These are phyloP conservation scores for Aegypius monachus DNA, from an alignment of 2,113 vertebrate species.

Conservation along the genomic window DNA sequence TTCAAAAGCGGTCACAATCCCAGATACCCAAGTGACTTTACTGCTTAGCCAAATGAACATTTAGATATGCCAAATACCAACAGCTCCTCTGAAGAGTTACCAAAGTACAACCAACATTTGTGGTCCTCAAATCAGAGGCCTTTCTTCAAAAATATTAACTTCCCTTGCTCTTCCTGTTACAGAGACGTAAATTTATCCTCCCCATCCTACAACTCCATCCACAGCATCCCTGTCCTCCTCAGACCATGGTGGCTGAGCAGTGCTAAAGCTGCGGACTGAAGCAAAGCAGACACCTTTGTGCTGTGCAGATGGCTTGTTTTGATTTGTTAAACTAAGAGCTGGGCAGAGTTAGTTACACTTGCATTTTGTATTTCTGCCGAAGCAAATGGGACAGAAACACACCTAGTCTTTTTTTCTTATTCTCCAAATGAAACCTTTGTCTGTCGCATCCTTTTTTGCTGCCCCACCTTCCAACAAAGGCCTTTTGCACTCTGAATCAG, in stretches of 20 bases:
- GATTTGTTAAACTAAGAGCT: neutral
- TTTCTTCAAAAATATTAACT: neutral
- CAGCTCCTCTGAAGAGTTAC: neutral
- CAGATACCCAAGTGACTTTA: neutral
- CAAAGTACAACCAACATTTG: neutral
- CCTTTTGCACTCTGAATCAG: neutral
- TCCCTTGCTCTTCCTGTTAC: neutral
- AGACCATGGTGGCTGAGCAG: neutral
- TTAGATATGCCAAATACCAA: neutral
- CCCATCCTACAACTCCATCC: neutral
- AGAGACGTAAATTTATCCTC: neutral
- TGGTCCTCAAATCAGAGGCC: neutral
- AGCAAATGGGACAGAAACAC: neutral
- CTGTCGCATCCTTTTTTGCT: neutral
- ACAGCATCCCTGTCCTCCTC: neutral
- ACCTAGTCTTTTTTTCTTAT: neutral
- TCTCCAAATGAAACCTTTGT: neutral
- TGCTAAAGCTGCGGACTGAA: neutral
- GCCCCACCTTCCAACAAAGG: neutral
- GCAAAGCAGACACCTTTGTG: neutral
- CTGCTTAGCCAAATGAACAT: neutral
- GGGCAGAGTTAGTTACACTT: neutral
- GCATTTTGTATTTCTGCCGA: neutral
- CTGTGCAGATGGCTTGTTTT: neutral
- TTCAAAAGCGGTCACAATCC: neutral